Evolutionary conservation across 2,888 invertebrate species (phyloP).

Genomic region (Nezara viridula): DNA sequence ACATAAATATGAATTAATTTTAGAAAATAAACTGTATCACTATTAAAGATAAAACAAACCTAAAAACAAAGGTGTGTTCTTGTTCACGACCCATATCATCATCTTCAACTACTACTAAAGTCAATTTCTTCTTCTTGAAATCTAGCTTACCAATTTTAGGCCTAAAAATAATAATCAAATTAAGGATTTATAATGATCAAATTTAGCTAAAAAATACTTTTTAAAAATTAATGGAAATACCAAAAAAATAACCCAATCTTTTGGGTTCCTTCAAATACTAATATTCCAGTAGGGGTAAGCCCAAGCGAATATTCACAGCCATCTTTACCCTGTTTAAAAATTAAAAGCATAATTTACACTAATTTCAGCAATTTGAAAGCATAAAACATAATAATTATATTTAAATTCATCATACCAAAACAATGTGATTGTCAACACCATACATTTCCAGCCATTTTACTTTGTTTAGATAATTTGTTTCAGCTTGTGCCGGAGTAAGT

Average conservation of each 20-base stretch:
- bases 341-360: slow-evolving; percentile 48
- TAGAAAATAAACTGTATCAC: neutral
- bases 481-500: slow-evolving; percentile 94
- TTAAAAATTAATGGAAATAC: slow-evolving; percentile 67
- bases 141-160: slow-evolving; percentile 98
- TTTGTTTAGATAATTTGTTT: slow-evolving; percentile 94
- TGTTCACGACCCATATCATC: slow-evolving; percentile 97
- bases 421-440: slow-evolving; percentile 98
- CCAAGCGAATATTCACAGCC: slow-evolving; percentile 96
- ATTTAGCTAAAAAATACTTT: neutral
- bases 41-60: slow-evolving; percentile 69
- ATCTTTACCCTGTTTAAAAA: slow-evolving; percentile 81
- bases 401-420: slow-evolving; percentile 74
- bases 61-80: slow-evolving; percentile 98
- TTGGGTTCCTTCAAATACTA: slow-evolving; percentile 96
- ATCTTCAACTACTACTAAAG: slow-evolving; percentile 97
- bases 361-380: neutral
- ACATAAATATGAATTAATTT: too few relatives aligned
- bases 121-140: slow-evolving; percentile 97
- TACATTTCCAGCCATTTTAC: slow-evolving; percentile 99
- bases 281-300: slow-evolving; percentile 96
- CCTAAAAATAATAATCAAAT: slow-evolving; percentile 69
- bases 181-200: neutral
- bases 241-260: slow-evolving; percentile 99
- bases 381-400: neutral